A percentile compares a stretch with the other conserved stretches of the same genome.
These are phyloP conservation scores for Enteromius afrohamiltoni DNA, from an alignment of 2,797 vertebrate species.

Conservation along the genomic window DNA sequence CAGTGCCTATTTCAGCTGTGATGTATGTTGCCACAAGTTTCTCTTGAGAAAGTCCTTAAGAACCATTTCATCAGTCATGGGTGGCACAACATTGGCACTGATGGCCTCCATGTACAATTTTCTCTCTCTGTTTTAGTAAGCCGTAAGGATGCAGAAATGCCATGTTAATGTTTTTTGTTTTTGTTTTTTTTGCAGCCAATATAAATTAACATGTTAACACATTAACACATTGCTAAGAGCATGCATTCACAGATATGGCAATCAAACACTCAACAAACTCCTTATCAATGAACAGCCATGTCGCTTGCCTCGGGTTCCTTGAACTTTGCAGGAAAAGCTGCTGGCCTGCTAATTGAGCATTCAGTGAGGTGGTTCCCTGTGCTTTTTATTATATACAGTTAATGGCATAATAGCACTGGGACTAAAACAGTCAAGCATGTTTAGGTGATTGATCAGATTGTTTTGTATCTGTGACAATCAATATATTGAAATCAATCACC, in stretches of 20 bases:
- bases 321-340: conserved; percentile 11
- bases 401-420: not conserved
- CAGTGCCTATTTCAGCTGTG: conserved; percentile 26
- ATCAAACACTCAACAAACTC: conserved; percentile 3
- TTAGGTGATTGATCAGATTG: not conserved
- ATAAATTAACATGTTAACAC: conserved; percentile 3
- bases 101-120: conserved; percentile 26
- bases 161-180: not conserved
- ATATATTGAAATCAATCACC: conserved; percentile 5
- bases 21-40: conserved; percentile 24
- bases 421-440: conserved; percentile 4
- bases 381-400: conserved; percentile 19
- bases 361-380: conserved; percentile 15
- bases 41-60: conserved; percentile 24
- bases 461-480: conserved; percentile 8
- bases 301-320: conserved; percentile 29
- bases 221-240: conserved; percentile 17
- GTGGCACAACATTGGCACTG: conserved; percentile 1
- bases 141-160: not conserved
- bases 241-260: conserved; percentile 4
- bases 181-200: not conserved
- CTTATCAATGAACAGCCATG: conserved; percentile 39
- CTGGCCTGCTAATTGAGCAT: conserved; percentile 21
- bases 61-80: conserved; percentile 16
- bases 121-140: not conserved